A percentile compares a stretch with the other conserved stretches of the same genome.
Evolutionary conservation across 2,113 vertebrate species (phyloP).

Genomic region (Scartelaos histophorus): DNA sequence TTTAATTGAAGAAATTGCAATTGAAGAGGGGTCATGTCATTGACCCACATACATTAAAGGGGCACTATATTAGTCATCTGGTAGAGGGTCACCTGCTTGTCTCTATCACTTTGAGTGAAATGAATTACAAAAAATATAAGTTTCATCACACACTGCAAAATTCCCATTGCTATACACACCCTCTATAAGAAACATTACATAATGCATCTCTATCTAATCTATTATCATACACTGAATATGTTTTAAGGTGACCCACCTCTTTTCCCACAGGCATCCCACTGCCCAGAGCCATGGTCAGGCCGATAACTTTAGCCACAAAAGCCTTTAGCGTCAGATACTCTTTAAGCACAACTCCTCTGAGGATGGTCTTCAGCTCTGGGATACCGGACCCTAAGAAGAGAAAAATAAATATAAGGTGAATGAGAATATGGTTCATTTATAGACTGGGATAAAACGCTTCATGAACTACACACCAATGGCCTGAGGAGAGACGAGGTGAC

Average conservation of each 20-base stretch:
- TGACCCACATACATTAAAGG: no score
- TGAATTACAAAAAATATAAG: no score
- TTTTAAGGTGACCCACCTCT: slow-evolving; percentile 79
- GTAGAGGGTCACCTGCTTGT: no score
- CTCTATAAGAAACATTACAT: no score
- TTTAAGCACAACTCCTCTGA: slow-evolving; percentile 91
- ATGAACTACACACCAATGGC: slow-evolving; percentile 85
- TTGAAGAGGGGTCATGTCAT: no score
- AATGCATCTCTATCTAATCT: background rate
- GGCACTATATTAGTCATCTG: no score
- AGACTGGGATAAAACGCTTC: background rate
- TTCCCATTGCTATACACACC: no score
- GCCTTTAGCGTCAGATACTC: slow-evolving; percentile 92
- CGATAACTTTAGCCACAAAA: slow-evolving; percentile 90
- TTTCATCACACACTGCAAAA: no score
- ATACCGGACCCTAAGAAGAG: slow-evolving; percentile 84
- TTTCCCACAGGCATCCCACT: slow-evolving; percentile 95
- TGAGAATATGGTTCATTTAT: background rate
- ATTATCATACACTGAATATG: background rate
- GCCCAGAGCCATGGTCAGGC: slow-evolving; percentile 88
- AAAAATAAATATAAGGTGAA: background rate
- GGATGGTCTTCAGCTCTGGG: slow-evolving; percentile 93
- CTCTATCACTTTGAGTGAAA: no score
- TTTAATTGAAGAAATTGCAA: no score
- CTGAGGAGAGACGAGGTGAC: slow-evolving; percentile 91